Evolutionary conservation across 2,113 vertebrate genomes (phyloP).

Genomic region (Tachysurus vachellii): DNA sequence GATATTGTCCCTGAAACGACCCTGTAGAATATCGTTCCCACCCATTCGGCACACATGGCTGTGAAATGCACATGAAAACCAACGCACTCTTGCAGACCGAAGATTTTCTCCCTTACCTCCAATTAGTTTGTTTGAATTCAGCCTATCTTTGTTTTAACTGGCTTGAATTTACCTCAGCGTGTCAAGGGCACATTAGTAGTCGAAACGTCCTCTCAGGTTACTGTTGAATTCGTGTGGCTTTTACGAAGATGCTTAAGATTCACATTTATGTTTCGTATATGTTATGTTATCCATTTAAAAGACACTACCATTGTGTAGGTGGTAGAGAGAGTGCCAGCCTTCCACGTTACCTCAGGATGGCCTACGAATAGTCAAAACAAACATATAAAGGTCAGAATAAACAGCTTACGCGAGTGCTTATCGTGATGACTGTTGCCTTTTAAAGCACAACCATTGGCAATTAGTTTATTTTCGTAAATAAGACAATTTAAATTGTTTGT

Average conservation of each 20-base stretch:
- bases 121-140: not conserved
- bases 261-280: not conserved
- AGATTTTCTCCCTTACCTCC: not conserved
- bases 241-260: not conserved
- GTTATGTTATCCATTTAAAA: not conserved
- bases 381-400: not conserved
- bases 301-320: not conserved
- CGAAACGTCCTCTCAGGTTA: no score
- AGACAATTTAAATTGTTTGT: no score
- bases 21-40: not conserved
- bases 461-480: not conserved
- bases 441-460: not conserved
- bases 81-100: not conserved
- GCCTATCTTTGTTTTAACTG: not conserved
- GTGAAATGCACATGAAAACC: not conserved
- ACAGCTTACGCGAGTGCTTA: not conserved
- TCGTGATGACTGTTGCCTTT: not conserved
- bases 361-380: slow-evolving; percentile 20
- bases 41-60: not conserved
- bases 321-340: slow-evolving; percentile 5
- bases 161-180: not conserved
- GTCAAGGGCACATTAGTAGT: not conserved
- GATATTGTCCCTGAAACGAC: not conserved
- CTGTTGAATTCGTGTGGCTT: not conserved
- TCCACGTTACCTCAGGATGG: slow-evolving; percentile 1